These are phyloP conservation scores for Tympanuchus pallidicinctus DNA, from an alignment of 2,113 vertebrate species.

Conservation along the genomic window DNA sequence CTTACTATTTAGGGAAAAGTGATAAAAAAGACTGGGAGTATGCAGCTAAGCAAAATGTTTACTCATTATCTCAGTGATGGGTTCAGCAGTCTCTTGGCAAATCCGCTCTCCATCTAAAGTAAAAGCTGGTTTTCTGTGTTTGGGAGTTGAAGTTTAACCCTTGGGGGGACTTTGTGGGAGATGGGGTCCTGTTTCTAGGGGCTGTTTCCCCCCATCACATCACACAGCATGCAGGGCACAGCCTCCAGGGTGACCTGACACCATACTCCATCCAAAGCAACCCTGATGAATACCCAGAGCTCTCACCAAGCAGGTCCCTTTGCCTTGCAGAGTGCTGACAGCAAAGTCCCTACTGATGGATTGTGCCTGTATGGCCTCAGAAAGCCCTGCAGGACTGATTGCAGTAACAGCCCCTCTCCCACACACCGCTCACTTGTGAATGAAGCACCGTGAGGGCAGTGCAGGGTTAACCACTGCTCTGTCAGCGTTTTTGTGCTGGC, in stretches of 20 bases:
- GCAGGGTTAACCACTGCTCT: conserved; percentile 73
- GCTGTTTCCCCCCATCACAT: neutral
- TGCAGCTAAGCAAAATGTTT: neutral
- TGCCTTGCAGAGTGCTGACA: conserved; percentile 31
- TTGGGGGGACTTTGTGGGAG: neutral
- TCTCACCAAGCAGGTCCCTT: neutral
- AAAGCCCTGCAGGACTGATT: conserved; percentile 61
- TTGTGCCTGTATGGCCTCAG: neutral
- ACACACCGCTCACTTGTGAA: neutral
- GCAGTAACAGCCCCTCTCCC: conserved; percentile 74
- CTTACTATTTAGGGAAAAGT: neutral
- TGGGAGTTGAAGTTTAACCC: neutral
- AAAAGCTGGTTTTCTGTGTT: neutral
- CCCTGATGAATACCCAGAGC: conserved; percentile 20
- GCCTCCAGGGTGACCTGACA: neutral
- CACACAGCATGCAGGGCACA: accelerated
- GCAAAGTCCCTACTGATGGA: conserved; percentile 45
- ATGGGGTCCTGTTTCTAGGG: neutral
- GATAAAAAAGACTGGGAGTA: neutral
- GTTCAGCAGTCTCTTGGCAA: conserved; percentile 21
- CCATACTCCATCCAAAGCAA: neutral
- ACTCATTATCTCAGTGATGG: neutral
- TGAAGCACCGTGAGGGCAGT: conserved; percentile 66
- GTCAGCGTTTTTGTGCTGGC: conserved; percentile 44
- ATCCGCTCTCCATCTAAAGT: neutral